Base-by-base conservation (phyloP, 1,140 invertebrate genomes). In the Nasonia giraulti region DNA sequence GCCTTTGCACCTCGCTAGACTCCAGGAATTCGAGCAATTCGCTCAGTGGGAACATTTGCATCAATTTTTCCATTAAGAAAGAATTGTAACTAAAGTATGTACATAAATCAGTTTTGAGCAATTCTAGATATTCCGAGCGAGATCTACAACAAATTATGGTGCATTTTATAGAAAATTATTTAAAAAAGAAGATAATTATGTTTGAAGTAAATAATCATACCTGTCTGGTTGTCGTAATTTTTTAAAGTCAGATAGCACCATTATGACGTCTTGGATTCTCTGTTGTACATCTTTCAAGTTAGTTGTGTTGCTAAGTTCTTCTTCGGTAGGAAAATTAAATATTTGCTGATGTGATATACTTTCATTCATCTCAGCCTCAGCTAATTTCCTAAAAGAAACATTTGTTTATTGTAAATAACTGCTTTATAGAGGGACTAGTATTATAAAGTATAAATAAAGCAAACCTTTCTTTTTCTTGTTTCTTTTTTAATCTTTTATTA, bases 21-120 rank as follows among this genome's bases (percentile, higher is more conserved):
- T 99, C 99, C 20, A 99, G 93, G 93, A 98, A 99, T 90, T 99
- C 98, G 87, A 99, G 94, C 31, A 99, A 93, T 91, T 99, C 98
- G 84, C 95, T 95, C 1, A 98, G 91, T 12, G 97, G 96, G 92
- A 99, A 99, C 85, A 99, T 94, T 89, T 99, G 95, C 95, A 99
- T 97, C 8, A 99, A 93, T 91, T 96, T 96, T 87, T 97, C 96
- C 97, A 99, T 99, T 14, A 99, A 92, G 92, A 97, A 99, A 85
- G 97, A 95, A 94, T 99, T 99, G 89, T 99, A 99, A 90, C 97
- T 98, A 93, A 99, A 99, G 92, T 99, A 99, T n/a, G 94, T 94
- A 89, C 98, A 99, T 17, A 99, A 93, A 94, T 99, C 98, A 87
- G 95, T 95, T 76, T 94, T 94, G 31, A 99, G 93, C 11, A 98